phyloP scores from a whole-genome alignment of 2,797 vertebrate species.

The Lophotriccus pileatus region DNA sequence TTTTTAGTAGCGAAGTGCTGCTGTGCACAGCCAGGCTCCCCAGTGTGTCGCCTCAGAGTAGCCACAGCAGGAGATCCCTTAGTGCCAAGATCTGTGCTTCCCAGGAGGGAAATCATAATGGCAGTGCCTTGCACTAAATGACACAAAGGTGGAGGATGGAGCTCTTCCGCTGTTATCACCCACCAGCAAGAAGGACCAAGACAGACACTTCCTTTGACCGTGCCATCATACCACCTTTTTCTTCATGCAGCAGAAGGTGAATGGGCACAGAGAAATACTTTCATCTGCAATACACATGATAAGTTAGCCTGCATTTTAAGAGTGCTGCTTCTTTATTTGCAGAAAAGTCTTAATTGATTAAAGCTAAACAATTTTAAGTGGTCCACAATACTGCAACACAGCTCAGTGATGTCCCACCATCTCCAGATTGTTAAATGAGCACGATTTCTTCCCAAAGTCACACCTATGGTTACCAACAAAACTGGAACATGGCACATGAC shows the following conservation, averaged over 20 bases:
- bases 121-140: not conserved
- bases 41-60: not conserved
- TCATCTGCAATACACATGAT: not conserved
- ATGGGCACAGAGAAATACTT: not conserved
- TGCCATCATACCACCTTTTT: not conserved
- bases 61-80: not conserved
- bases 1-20: not conserved
- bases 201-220: not conserved
- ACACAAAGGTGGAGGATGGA: not conserved
- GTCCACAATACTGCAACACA: not conserved
- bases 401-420: not conserved
- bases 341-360: not conserved
- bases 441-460: not conserved
- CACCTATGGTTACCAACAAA: not conserved
- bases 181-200: not conserved
- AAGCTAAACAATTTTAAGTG: not conserved
- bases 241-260: not conserved
- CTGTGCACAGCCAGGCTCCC: not conserved
- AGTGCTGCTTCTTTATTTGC: not conserved
- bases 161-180: not conserved
- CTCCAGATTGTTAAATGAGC: not conserved
- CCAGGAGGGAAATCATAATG: not conserved
- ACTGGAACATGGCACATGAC: not conserved
- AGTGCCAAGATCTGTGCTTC: not conserved
- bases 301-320: not conserved